Evolutionary conservation across 2,888 invertebrate species (phyloP).

Genomic region (Cordilura impudica): DNA sequence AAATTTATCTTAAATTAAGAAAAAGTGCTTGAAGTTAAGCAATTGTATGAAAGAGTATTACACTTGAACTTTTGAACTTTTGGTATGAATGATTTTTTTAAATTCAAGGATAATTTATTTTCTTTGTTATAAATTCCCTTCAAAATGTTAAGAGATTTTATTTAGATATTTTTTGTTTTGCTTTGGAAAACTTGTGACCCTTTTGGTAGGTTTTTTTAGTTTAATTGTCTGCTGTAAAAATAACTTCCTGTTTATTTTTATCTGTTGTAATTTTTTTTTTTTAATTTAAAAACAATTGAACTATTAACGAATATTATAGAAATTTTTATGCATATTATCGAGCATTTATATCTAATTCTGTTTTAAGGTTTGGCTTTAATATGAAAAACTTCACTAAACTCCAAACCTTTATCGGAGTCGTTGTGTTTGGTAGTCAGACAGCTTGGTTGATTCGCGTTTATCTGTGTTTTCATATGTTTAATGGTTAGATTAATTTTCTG

Average conservation of each 20-base stretch:
- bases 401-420: neutral
- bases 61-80: no score
- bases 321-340: constrained; percentile 21
- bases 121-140: no score
- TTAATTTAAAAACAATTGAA: constrained; percentile 1
- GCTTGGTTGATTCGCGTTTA: constrained; percentile 57
- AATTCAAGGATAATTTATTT: no score
- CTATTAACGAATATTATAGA: constrained; percentile 27
- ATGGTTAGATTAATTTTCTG: constrained; percentile 60
- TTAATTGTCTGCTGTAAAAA: no score
- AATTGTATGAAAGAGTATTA: no score
- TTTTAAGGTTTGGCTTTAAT: constrained; percentile 58
- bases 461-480: constrained; percentile 35
- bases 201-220: no score
- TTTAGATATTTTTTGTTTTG: no score
- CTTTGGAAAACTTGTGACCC: no score
- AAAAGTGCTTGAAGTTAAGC: no score
- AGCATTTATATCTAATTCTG: constrained; percentile 29
- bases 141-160: no score
- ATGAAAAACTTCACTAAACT: constrained; percentile 4
- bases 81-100: no score
- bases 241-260: constrained; percentile 17
- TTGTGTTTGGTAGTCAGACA: neutral
- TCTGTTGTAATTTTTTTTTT: neutral
- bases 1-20: no score